Percentiles rank a stretch among this genome's conserved stretches.
These are phyloP conservation scores for Tenebrio molitor DNA, from an alignment of 1,140 invertebrate genomes.

Conservation along the genomic window DNA sequence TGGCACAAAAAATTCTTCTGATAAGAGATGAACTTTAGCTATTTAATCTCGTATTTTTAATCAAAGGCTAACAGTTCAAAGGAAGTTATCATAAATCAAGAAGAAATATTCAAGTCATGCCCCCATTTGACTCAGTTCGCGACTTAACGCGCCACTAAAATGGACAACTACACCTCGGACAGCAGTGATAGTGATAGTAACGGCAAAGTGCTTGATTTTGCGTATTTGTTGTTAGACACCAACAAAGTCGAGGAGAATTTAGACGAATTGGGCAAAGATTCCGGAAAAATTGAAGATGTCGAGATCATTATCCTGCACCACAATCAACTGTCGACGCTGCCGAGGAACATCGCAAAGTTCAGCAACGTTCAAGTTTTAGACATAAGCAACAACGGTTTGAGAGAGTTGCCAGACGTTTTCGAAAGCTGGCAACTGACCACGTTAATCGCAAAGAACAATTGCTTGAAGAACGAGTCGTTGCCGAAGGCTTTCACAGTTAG, in stretches of 20 bases:
- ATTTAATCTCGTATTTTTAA: neutral
- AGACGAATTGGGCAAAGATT: slow-evolving; percentile 68
- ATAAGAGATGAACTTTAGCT: slow-evolving; percentile 17
- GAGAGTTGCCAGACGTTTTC: slow-evolving; percentile 80
- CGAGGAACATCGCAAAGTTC: slow-evolving; percentile 67
- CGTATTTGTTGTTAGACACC: slow-evolving; percentile 75
- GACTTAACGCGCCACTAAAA: slow-evolving; percentile 19
- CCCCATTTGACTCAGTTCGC: neutral
- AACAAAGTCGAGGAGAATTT: slow-evolving; percentile 72
- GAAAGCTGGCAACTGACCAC: slow-evolving; percentile 80
- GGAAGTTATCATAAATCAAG: slow-evolving; percentile 21
- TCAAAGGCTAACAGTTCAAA: slow-evolving; percentile 19
- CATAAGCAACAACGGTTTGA: slow-evolving; percentile 89
- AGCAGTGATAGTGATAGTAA: slow-evolving; percentile 81
- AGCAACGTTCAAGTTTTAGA: slow-evolving; percentile 82
- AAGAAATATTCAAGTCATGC: slow-evolving; percentile 10
- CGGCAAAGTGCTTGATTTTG: slow-evolving; percentile 79
- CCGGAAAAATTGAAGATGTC: slow-evolving; percentile 71
- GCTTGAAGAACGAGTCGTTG: slow-evolving; percentile 82
- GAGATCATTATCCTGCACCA: slow-evolving; percentile 81
- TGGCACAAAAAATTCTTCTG: neutral
- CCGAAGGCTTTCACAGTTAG: slow-evolving; percentile 83
- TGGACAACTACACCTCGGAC: slow-evolving; percentile 79
- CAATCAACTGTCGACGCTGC: slow-evolving; percentile 72
- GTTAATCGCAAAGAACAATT: slow-evolving; percentile 91